Base-by-base conservation (phyloP, 2,797 vertebrate genomes). In the Bradypodion pumilum region DNA sequence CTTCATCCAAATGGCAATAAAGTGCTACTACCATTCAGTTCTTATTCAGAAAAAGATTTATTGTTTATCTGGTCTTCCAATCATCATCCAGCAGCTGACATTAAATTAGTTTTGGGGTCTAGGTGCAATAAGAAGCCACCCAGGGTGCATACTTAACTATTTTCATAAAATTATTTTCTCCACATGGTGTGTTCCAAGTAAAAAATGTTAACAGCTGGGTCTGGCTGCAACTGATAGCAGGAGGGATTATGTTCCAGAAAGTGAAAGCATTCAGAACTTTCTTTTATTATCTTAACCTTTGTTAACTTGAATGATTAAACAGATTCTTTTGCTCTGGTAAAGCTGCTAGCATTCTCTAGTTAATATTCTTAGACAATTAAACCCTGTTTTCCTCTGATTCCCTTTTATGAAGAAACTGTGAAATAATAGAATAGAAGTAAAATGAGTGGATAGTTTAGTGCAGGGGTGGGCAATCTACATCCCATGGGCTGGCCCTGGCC, bases 21-120 rank as follows among this genome's bases (percentile, higher is more conserved):
- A 82, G 91, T 83, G 74, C 79, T 85, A 91, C 87, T 76, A 49
- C 73, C 49, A 84, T 91, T 92, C 77, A 90, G 77, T 80, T 89
- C 86, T 89, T 81, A 89, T 91, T 90, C 79, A 78, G 60, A 62
- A 87, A 82, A 68, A 85, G 60, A 90, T 93, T 94, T 92, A 90
- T 83, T 81, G 32, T 84, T 79, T 96, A 95, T 92, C 91, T 89
- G 90, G 85, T 90, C 89, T 90, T 92, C 85, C 89, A 89, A 89
- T 94, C 79, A 84, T 92, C 91, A 91, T 81, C 90, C 82, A 94
- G 93, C 93, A 96, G 93, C 91, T 95, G 88, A 49, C 85, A 93
- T 93, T 90, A 94, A 95, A 95, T 96, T 95, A 89, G 59, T 95
- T 95, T 95, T 93, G 90, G 85, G 86, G 74, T 94, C 91, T 94